Evolutionary conservation across 2,797 vertebrate genomes (phyloP).

Genomic region (Anolis apletophallus): DNA sequence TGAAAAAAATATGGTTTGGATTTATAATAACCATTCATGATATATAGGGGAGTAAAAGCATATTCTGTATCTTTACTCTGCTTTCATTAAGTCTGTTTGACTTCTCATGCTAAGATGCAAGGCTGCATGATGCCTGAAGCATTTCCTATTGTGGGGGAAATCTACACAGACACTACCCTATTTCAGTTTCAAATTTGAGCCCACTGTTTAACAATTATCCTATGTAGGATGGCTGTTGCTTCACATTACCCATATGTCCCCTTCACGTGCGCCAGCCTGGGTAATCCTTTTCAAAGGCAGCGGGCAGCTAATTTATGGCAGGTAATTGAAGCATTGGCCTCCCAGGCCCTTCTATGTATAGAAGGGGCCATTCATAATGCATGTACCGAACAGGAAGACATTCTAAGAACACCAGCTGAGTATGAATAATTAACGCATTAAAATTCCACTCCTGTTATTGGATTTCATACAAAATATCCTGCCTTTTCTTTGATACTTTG

Average conservation of each 20-base stretch:
- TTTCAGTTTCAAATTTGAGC: slow-evolving; percentile 11
- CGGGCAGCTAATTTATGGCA: slow-evolving; percentile 21
- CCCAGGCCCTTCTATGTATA: neutral
- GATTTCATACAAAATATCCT: neutral
- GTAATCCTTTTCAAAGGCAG: slow-evolving; percentile 13
- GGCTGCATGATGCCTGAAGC: neutral
- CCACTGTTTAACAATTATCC: neutral
- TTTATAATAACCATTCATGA: neutral
- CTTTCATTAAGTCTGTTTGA: neutral
- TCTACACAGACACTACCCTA: neutral
- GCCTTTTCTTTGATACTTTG: slow-evolving; percentile 14
- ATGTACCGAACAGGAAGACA: slow-evolving; percentile 32
- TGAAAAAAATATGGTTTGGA: neutral
- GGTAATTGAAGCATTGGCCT: neutral
- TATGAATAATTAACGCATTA: slow-evolving; percentile 38
- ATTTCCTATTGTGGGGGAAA: neutral
- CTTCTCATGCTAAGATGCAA: neutral
- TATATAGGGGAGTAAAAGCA: neutral
- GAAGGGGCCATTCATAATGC: slow-evolving; percentile 26
- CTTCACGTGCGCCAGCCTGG: neutral
- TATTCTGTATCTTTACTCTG: neutral
- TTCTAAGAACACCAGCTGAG: slow-evolving; percentile 43
- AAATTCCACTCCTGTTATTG: slow-evolving; percentile 10
- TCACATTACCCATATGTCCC: slow-evolving; percentile 23
- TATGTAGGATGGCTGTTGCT: slow-evolving; percentile 8